Conservation (phyloP, 2,113 vertebrate genomes). For the Maccullochella peelii region DNA sequence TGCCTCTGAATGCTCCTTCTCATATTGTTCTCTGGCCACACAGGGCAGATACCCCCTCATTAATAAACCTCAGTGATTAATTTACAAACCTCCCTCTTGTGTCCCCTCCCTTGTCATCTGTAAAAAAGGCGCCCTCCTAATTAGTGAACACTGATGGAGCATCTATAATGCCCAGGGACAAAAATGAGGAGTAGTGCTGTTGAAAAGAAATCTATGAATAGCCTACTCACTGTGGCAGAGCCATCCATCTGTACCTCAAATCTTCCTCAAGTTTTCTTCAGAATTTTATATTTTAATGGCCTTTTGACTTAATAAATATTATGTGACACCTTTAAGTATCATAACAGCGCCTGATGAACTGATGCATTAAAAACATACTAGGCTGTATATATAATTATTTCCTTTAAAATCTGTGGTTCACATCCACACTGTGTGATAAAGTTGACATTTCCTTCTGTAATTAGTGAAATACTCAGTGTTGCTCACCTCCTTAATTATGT, state of each 20-base stretch:
- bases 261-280: neutral
- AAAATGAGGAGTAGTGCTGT: slow-evolving; percentile 19
- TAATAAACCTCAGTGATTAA: slow-evolving; percentile 79
- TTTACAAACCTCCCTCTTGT: slow-evolving; percentile 66
- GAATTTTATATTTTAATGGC: neutral
- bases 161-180: slow-evolving; percentile 53
- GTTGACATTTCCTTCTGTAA: slow-evolving; percentile 65
- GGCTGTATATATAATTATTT: neutral
- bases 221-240: slow-evolving; percentile 3
- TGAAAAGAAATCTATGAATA: slow-evolving; percentile 51
- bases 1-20: slow-evolving; percentile 58
- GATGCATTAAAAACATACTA: neutral
- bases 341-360: neutral
- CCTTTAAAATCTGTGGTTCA: slow-evolving; percentile 17
- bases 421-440: slow-evolving; percentile 39
- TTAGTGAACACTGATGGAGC: slow-evolving; percentile 73
- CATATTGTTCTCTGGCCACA: slow-evolving; percentile 73
- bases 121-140: slow-evolving; percentile 70
- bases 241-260: slow-evolving; percentile 26
- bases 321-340: neutral
- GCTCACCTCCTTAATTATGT: slow-evolving; percentile 54
- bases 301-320: neutral
- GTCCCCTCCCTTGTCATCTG: slow-evolving; percentile 66
- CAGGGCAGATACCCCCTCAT: slow-evolving; percentile 68
- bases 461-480: slow-evolving; percentile 51